phyloP scores from a whole-genome alignment of 2,888 invertebrate species.

The Beris morrisii region DNA sequence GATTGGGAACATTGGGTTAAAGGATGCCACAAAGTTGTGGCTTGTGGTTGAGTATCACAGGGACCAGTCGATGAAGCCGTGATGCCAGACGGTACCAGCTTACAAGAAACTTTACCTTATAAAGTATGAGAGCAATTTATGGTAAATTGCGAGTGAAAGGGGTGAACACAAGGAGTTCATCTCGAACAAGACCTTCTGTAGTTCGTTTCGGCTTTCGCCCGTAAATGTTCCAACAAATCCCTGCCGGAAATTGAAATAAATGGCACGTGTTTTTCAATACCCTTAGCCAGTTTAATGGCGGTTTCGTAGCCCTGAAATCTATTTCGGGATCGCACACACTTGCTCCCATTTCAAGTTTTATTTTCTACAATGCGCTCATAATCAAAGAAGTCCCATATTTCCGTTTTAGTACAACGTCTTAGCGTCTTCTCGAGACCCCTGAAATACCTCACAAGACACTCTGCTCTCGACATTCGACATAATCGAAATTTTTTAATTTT shows the following conservation, averaged over 20 bases:
- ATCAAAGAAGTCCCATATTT: slow-evolving; percentile 1
- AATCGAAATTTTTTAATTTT: no score
- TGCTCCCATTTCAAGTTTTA: slow-evolving; percentile 14
- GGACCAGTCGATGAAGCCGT: no score
- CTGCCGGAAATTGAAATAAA: slow-evolving; percentile 13
- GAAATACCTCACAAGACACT: not conserved
- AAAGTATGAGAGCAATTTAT: not conserved
- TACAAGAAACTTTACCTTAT: not conserved
- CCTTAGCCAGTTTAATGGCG: not conserved
- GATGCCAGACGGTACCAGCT: no score
- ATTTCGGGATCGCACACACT: slow-evolving; percentile 1
- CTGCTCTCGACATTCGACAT: no score
- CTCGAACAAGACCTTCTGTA: not conserved
- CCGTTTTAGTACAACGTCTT: slow-evolving; percentile 1
- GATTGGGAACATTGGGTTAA: no score
- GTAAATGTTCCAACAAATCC: not conserved
- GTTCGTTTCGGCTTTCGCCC: not conserved
- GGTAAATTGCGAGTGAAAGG: not conserved
- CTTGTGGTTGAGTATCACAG: no score
- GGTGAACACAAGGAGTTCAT: not conserved
- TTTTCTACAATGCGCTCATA: not conserved
- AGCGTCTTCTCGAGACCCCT: not conserved
- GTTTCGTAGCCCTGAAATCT: slow-evolving; percentile 1
- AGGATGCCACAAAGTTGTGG: no score
- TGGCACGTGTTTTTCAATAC: slow-evolving; percentile 20